Conservation (phyloP, 2,888 invertebrate genomes). For the Drosophila robusta region DNA sequence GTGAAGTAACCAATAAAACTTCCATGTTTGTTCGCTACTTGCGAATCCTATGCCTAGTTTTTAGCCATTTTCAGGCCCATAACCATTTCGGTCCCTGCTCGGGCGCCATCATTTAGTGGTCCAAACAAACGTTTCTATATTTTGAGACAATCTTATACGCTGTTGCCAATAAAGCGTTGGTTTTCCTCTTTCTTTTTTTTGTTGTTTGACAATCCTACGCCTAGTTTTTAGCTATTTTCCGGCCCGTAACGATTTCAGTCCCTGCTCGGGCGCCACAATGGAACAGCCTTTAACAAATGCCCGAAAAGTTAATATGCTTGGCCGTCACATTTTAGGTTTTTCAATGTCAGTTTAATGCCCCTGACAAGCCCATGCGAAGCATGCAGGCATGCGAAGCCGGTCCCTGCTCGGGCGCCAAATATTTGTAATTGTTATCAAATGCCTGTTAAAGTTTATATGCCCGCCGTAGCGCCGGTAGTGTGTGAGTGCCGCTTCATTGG, state of each 20-base stretch:
- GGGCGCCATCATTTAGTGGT: too few relatives aligned
- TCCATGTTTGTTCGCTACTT: background rate
- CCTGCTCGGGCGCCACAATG: background rate
- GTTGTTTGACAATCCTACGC: background rate
- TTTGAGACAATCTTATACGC: too few relatives aligned
- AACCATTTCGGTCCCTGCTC: background rate
- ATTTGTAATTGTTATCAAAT: conserved; percentile 19
- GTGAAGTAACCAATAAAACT: too few relatives aligned
- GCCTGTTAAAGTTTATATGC: conserved; percentile 25
- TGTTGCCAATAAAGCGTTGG: too few relatives aligned
- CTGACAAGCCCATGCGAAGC: background rate
- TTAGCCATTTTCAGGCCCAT: background rate
- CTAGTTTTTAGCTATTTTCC: too few relatives aligned
- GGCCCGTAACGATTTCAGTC: background rate
- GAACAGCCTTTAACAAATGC: background rate
- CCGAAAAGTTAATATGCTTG: background rate
- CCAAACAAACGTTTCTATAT: too few relatives aligned
- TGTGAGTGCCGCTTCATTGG: conserved; percentile 29
- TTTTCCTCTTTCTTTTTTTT: too few relatives aligned
- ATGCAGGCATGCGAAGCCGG: background rate
- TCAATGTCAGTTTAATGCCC: conserved; percentile 12
- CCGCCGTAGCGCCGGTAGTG: conserved; percentile 2
- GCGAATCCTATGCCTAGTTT: background rate
- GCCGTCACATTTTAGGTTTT: conserved; percentile 5
- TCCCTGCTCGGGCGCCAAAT: background rate